Evolutionary conservation across 1,140 invertebrate species (phyloP).

Genomic region (Metaphire vulgaris): DNA sequence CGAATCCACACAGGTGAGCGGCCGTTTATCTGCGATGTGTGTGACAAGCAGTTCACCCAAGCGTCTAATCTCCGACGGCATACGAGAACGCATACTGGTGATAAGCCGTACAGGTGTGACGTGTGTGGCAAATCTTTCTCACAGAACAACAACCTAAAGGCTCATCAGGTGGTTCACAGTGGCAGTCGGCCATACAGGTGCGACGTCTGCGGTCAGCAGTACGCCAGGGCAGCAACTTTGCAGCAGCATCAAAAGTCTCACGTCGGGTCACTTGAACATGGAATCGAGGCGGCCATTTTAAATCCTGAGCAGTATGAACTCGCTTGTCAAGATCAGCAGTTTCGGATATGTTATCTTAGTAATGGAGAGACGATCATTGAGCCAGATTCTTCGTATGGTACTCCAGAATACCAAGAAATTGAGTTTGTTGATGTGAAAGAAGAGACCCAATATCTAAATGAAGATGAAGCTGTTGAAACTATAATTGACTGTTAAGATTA

Average conservation of each 20-base stretch:
- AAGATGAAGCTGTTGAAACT: background rate
- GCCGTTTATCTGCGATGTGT: conserved; percentile 76
- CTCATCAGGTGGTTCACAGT: conserved; percentile 29
- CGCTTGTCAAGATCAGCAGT: too few species aligned
- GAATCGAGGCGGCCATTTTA: background rate
- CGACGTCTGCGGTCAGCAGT: conserved; percentile 68
- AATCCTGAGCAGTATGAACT: too few species aligned
- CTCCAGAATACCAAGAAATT: background rate
- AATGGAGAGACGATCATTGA: background rate
- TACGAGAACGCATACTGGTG: conserved; percentile 42
- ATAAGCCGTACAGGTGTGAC: conserved; percentile 61
- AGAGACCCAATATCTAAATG: background rate
- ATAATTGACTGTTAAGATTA: background rate
- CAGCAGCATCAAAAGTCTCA: background rate
- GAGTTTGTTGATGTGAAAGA: background rate
- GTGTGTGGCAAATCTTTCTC: conserved; percentile 60
- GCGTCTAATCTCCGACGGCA: conserved; percentile 25
- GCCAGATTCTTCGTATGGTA: too few species aligned
- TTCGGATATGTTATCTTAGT: background rate
- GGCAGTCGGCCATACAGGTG: conserved; percentile 42
- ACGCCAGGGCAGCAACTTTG: background rate
- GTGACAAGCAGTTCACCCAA: conserved; percentile 78
- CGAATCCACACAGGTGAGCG: conserved; percentile 95
- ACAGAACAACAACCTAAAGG: conserved; percentile 8
- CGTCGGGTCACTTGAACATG: background rate